These are phyloP conservation scores for Sebastolobus altivelis DNA, from an alignment of 2,797 vertebrate genomes.

Conservation along the genomic window DNA sequence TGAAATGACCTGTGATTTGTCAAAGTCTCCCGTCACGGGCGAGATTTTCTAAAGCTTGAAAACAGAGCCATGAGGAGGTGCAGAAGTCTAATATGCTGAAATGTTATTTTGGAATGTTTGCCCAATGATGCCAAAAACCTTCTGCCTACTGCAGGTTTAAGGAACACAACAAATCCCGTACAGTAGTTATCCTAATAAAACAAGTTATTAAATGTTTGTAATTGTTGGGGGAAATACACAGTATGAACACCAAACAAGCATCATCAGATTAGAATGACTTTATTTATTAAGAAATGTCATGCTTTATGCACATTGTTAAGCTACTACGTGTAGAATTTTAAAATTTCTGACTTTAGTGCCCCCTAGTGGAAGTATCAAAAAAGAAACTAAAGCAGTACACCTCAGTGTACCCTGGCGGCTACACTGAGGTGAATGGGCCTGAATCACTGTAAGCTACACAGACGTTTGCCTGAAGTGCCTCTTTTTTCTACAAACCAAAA, in stretches of 20 bases:
- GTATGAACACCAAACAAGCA: not conserved
- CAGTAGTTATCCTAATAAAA: not conserved
- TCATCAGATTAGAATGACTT: not conserved
- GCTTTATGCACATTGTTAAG: not conserved
- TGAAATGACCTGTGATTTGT: no score
- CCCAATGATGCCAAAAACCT: no score
- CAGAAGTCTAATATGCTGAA: no score
- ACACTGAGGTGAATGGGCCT: not conserved
- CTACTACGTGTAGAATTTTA: no score
- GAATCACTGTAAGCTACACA: not conserved
- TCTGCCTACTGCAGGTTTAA: no score
- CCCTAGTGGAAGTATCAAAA: not conserved
- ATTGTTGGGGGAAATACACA: not conserved
- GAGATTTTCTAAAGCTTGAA: no score
- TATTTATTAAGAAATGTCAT: not conserved
- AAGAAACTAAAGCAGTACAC: not conserved
- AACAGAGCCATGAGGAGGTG: no score
- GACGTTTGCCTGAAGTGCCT: not conserved
- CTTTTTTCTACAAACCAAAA: not conserved
- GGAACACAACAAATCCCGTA: no score
- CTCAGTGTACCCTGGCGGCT: not conserved
- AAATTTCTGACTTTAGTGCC: not conserved
- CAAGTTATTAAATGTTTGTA: not conserved
- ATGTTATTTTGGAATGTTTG: no score
- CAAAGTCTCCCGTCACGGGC: no score